A percentile compares a stretch with the other conserved stretches of the same genome.
Conservation (phyloP, 2,797 vertebrate species). For the Stomatorhinus walkeri region DNA sequence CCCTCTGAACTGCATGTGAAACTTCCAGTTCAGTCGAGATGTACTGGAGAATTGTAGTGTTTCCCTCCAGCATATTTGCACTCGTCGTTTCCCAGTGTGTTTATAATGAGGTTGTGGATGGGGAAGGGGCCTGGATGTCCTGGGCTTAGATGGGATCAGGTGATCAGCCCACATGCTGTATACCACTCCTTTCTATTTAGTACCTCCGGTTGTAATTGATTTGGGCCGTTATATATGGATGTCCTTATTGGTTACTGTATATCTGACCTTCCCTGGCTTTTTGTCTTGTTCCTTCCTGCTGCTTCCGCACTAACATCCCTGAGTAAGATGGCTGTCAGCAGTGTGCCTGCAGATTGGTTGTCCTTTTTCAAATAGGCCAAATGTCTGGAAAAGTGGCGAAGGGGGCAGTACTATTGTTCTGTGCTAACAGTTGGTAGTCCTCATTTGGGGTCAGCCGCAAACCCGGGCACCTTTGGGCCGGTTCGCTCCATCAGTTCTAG, state of each 20-base stretch:
- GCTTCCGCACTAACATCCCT: neutral
- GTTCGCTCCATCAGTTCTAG: neutral
- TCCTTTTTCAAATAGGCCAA: neutral
- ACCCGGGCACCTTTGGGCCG: neutral
- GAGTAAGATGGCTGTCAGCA: neutral
- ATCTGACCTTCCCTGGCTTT: neutral
- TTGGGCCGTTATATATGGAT: neutral
- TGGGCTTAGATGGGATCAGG: neutral
- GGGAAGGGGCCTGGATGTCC: neutral
- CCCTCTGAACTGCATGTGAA: neutral
- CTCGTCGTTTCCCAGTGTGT: neutral
- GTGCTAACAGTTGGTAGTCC: neutral
- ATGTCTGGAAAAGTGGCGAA: neutral
- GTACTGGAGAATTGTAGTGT: neutral
- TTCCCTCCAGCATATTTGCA: neutral
- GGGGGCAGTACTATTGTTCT: neutral
- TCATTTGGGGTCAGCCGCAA: neutral
- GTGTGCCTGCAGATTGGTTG: neutral
- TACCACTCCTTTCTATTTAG: neutral
- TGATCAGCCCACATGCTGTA: neutral
- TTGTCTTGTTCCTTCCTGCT: neutral
- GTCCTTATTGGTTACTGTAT: neutral
- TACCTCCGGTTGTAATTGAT: neutral
- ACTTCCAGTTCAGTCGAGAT: neutral
- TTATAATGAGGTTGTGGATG: neutral